A percentile compares a stretch with the other conserved stretches of the same genome.
Evolutionary conservation across 2,797 vertebrate genomes (phyloP).

Genomic region (Micropoecilia bifurca): DNA sequence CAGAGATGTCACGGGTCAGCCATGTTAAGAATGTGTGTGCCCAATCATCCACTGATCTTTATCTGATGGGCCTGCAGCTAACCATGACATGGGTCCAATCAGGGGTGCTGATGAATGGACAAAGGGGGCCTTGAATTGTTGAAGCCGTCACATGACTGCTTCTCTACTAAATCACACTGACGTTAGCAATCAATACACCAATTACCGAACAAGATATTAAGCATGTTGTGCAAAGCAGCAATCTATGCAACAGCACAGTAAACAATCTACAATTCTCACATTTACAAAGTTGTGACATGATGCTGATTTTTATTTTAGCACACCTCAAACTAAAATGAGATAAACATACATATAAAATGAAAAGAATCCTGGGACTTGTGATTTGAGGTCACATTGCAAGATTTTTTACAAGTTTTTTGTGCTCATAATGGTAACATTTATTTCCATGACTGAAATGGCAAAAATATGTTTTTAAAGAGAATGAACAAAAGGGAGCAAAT

Average conservation of each 20-base stretch:
- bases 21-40: conserved; percentile 99
- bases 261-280: conserved; percentile 27
- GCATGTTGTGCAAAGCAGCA: conserved; percentile 54
- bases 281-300: conserved; percentile 10
- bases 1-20: conserved; percentile 98
- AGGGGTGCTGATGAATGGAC: conserved; percentile 96
- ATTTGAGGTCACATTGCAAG: background rate
- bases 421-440: background rate
- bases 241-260: conserved; percentile 28
- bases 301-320: conserved; percentile 6
- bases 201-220: conserved; percentile 95
- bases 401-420: background rate
- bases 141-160: conserved; percentile 85
- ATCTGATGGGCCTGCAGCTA: conserved; percentile 93
- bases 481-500: background rate
- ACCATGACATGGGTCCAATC: conserved; percentile 92
- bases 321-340: background rate
- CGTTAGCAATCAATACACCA: conserved; percentile 94
- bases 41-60: conserved; percentile 99
- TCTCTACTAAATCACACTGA: conserved; percentile 94
- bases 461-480: background rate
- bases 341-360: background rate
- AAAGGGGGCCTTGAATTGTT: conserved; percentile 91
- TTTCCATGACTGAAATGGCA: background rate
- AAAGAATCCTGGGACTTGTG: background rate